Base-by-base conservation (phyloP, 2,797 vertebrate genomes). In the Caiman crocodilus region DNA sequence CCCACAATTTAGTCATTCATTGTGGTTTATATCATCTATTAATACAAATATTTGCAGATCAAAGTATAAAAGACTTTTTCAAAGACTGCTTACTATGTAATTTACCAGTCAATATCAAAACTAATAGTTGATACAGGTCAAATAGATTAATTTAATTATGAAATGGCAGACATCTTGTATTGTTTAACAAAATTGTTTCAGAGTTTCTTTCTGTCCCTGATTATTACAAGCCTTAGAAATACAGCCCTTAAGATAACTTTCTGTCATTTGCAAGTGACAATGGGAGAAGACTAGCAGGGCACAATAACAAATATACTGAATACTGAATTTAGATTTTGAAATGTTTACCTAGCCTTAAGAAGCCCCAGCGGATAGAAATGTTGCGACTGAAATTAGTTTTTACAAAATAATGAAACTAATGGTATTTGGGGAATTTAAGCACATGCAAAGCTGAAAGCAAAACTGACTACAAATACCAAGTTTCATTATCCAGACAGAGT, bases 11-110 rank as follows among this genome's bases (percentile, higher is more conserved):
- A 96, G 92, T 88, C 77, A 84, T 74, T 95, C 84, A 59, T 95
- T 96, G 89, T 58, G 90, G 89, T 91, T 96, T 85, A 90, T 84
- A 93, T 90, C 59, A 94, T 90, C 89, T 84, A 84, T 90, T 96
- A 95, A 97, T 95, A 96, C 30, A 97, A 96, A 96, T 84, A 93
- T 78, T 91, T 94, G 87, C 82, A 95, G 94, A 95, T 95, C 92
- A 89, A 94, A 94, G 92, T 88, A 67, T 87, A 88, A 90, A 63
- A 83, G 84, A 86, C 58, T 94, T 95, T 96, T 94, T 87, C 79
- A 77, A 87, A 92, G 77, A 92, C 23, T 56, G 30, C 1, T 3
- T 57, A 89, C 91, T 85, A 77, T 14, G 35, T 87, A 93, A 79
- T 81, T 95, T 92, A 94, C 60, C 58, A 94, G 60, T 61, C 32